Evolutionary conservation across 2,113 vertebrate genomes (phyloP).

Genomic region (Ascaphus truei): DNA sequence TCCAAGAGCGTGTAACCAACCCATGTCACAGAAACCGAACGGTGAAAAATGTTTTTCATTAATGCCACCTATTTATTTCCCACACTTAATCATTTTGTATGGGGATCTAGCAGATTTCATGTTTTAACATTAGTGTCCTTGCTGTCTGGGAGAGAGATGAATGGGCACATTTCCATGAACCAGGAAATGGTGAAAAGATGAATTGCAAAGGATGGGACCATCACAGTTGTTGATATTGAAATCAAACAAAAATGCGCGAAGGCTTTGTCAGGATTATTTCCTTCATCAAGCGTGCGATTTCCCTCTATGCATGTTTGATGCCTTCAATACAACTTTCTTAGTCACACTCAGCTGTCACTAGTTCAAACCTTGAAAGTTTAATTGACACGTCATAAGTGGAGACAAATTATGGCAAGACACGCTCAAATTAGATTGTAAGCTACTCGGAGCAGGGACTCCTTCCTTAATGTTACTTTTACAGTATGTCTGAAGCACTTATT

Average conservation of each 20-base stretch:
- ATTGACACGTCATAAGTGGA: constrained; percentile 8
- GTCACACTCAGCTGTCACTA: background rate
- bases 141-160: constrained; percentile 22
- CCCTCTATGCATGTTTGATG: background rate
- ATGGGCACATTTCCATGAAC: background rate
- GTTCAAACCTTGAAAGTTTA: background rate
- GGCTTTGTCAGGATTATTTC: background rate
- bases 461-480: too few species aligned
- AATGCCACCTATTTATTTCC: constrained; percentile 31
- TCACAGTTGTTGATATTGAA: background rate
- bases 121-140: constrained; percentile 23
- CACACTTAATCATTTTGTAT: constrained; percentile 21
- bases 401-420: background rate
- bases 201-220: constrained; percentile 4
- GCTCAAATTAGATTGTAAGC: constrained; percentile 7
- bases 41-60: constrained; percentile 31
- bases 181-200: constrained; percentile 25
- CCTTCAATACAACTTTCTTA: background rate
- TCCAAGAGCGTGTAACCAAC: constrained; percentile 9
- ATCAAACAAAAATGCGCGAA: background rate
- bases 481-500: too few species aligned
- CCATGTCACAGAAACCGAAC: constrained; percentile 5
- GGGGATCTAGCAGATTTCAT: constrained; percentile 24
- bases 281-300: background rate
- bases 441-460: too few species aligned